Base-by-base conservation (phyloP, 2,113 vertebrate genomes). In the Steatornis caripensis region DNA sequence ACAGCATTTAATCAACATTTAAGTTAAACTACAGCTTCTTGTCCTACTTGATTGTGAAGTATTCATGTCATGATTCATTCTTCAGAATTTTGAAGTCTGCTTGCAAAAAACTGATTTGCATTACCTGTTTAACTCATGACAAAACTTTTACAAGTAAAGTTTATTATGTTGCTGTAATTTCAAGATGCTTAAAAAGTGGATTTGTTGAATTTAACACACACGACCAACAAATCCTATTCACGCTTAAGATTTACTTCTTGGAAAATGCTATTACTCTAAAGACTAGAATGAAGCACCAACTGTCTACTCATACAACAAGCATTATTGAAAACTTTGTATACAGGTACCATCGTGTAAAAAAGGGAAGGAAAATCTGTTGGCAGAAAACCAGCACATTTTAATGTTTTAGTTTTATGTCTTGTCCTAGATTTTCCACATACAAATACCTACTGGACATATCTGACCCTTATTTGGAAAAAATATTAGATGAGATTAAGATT, bases 361-460 rank as follows among this genome's bases (percentile, higher is more conserved):
- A 8, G 5, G 10, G 65, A 32, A 3, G 3, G 16, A 55, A 72
- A 60, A 61, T 34, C 26, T 71, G 51, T 5, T 79, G 22, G 19
- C 6, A 58, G 26, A 45, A 75, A 89, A 45, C 32, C 1, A 53
- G 7, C 6, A 43, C 0, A 0, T n/a, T 53, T 46, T 10, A 75
- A 18, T 39, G 46, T n/a, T 68, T 78, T 39, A n/a, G 11, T 79
- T 54, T 27, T 48, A 49, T 41, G 24, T 21, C 3, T 48, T 34
- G 6, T 45, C 17, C 70, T n/a, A 60, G 7, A 12, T 61, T 61
- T 83, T 60, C 34, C 19, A 37, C 15, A 51, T 20, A 70, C 32
- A 54, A 68, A 45, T 29, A 89, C 9, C 26, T 54, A 53, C 24
- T 36, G 75, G 45, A 65, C 15, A 41, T 32, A 69, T 19, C 41